A percentile compares a stretch with the other conserved stretches of the same genome.
Conservation (phyloP, 2,113 vertebrate genomes). For the Taxidea taxus region DNA sequence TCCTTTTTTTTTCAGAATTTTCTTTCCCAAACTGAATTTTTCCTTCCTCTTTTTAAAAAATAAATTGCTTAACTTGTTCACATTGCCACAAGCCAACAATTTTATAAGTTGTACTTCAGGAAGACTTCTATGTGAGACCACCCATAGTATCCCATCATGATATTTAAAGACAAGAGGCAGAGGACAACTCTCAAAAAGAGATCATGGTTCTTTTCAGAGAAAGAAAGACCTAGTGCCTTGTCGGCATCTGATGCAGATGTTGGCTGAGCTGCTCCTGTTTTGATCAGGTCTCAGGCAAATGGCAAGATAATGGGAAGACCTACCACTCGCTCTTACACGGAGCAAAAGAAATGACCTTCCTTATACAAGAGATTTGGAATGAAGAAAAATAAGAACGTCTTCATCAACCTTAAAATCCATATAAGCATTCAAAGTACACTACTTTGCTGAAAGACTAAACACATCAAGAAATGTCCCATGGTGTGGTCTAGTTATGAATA, state of each 20-base stretch:
- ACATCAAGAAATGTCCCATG: background rate
- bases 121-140: conserved; percentile 1
- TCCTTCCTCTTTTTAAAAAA: background rate
- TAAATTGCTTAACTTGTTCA: background rate
- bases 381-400: background rate
- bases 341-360: background rate
- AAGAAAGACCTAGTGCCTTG: background rate
- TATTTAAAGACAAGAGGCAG: background rate
- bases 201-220: background rate
- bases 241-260: background rate
- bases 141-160: background rate
- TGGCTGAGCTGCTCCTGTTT: background rate
- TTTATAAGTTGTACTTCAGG: background rate
- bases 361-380: background rate
- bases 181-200: background rate
- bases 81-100: background rate
- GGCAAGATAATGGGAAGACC: background rate
- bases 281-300: background rate
- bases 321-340: background rate
- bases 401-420: background rate
- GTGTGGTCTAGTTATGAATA: background rate
- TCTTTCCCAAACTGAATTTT: background rate
- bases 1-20: background rate
- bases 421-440: background rate
- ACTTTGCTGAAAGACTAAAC: background rate